Base-by-base conservation (phyloP, 2,888 invertebrate species). In the Drosophila atroscutellata region DNA sequence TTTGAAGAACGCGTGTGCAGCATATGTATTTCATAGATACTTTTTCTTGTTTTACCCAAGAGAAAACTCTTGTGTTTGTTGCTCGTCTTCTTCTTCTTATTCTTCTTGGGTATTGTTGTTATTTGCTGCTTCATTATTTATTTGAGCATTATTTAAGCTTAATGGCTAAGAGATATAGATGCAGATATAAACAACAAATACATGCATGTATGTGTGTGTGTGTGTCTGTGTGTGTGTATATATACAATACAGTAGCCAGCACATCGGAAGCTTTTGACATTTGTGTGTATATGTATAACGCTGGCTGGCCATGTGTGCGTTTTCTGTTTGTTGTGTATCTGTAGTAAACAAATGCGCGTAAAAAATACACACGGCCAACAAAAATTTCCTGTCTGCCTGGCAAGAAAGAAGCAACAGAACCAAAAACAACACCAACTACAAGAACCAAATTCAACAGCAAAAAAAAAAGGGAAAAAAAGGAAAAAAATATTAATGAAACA, bases 331-430 rank as follows among this genome's bases (percentile, higher is more conserved):
- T 80, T 83, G 81, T 86, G 89, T 86, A 87, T 86, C 85, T 79
- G 60, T 83, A 87, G 83, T 83, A 83, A 83, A 83, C 83, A 83
- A 83, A 87, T 72, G 90, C 83, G 90, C 83, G 90, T 83, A 83
- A 83, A 89, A 84, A 77, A 72, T 62, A 77, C 81, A 83, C 72
- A 86, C 68, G 58, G 45, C 60, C 70, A 78, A 71, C 66, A 56
- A 56, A 55, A 55, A 36, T 72, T 80, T 11, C 20, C 42, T 45
- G 81, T 68, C 63, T 72, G 83, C 61, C 63, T 68, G 61, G 49
- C 60, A 61, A 64, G 64, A 55, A 63, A 55, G 62, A 60, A 66
- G 45, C 60, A 52, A 24, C 54, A 18, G 11, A 62, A 63, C 52
- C 56, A 55, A 59, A 50, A 68, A 59, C 36, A 45, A 70, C 65